A percentile compares a stretch with the other conserved stretches of the same genome.
Conservation (phyloP, 1,140 invertebrate species). For the Euwallacea similis region DNA sequence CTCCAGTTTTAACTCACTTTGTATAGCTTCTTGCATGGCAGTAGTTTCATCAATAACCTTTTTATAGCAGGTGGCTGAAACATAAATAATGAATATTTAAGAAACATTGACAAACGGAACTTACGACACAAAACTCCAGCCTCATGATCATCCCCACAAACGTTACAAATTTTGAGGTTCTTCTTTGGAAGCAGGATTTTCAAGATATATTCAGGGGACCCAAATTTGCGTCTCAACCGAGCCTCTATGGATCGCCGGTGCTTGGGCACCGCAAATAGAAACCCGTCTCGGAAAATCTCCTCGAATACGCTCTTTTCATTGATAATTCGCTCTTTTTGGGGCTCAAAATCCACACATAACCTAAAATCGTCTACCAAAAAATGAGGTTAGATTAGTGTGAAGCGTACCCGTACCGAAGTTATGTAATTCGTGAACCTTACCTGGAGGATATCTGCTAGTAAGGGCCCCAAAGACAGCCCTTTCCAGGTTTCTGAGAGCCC, state of each 20-base stretch:
- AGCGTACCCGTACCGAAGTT: slow-evolving; percentile 38
- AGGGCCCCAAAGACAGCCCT: slow-evolving; percentile 45
- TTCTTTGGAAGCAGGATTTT: slow-evolving; percentile 72
- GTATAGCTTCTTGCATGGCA: slow-evolving; percentile 74
- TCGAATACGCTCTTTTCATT: slow-evolving; percentile 53
- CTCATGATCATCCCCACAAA: slow-evolving; percentile 82
- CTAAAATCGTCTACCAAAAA: slow-evolving; percentile 47
- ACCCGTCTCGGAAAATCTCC: slow-evolving; percentile 69
- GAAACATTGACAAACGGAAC: slow-evolving; percentile 44
- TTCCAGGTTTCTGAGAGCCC: slow-evolving; percentile 44
- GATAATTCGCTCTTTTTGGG: slow-evolving; percentile 13
- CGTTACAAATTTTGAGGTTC: slow-evolving; percentile 72
- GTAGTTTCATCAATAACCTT: slow-evolving; percentile 78
- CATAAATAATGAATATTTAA: slow-evolving; percentile 5
- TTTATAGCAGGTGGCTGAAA: slow-evolving; percentile 76
- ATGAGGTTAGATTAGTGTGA: slow-evolving; percentile 45
- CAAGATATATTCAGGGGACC: slow-evolving; percentile 62
- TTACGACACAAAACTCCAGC: slow-evolving; percentile 76
- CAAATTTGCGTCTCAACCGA: slow-evolving; percentile 71
- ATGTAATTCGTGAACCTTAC: slow-evolving; percentile 50
- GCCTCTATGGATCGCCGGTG: slow-evolving; percentile 73
- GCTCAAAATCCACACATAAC: slow-evolving; percentile 31
- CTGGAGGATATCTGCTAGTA: slow-evolving; percentile 55
- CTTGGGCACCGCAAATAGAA: slow-evolving; percentile 82
- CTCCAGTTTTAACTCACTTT: slow-evolving; percentile 66